Conservation (phyloP, 2,113 vertebrate species). For the Tichodroma muraria region DNA sequence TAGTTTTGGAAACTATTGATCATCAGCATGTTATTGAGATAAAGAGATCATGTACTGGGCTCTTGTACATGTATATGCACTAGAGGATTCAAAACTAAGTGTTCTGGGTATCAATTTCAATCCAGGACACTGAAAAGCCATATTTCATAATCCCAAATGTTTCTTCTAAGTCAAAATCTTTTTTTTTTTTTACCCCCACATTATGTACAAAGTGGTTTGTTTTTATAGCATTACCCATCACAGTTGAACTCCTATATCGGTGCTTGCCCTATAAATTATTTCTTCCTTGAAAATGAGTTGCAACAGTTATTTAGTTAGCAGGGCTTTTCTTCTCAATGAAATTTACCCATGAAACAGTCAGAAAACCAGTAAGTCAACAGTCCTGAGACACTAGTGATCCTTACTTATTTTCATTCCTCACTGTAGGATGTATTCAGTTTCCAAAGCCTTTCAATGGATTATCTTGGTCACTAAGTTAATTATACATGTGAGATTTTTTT, state of each 20-base stretch:
- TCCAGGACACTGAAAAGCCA: neutral
- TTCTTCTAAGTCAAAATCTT: neutral
- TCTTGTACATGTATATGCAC: neutral
- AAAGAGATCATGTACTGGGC: neutral
- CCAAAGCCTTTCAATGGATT: neutral
- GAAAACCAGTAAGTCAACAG: neutral
- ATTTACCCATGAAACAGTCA: neutral
- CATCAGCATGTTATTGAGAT: neutral
- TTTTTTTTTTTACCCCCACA: neutral
- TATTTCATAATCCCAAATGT: neutral
- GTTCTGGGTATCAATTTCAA: neutral
- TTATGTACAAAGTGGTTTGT: neutral
- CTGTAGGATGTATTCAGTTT: neutral
- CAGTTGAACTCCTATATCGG: neutral
- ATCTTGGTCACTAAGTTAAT: constrained; percentile 51
- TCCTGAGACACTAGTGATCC: neutral
- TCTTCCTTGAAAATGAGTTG: neutral
- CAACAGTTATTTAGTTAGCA: neutral
- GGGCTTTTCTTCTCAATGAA: neutral
- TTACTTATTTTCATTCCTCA: neutral
- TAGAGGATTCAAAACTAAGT: neutral
- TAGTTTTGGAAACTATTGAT: constrained; percentile 46
- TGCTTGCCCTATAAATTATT: neutral
- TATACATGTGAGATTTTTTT: neutral
- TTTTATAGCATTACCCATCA: neutral